Conservation (phyloP, 2,113 vertebrate species). For the Archocentrus centrarchus region DNA sequence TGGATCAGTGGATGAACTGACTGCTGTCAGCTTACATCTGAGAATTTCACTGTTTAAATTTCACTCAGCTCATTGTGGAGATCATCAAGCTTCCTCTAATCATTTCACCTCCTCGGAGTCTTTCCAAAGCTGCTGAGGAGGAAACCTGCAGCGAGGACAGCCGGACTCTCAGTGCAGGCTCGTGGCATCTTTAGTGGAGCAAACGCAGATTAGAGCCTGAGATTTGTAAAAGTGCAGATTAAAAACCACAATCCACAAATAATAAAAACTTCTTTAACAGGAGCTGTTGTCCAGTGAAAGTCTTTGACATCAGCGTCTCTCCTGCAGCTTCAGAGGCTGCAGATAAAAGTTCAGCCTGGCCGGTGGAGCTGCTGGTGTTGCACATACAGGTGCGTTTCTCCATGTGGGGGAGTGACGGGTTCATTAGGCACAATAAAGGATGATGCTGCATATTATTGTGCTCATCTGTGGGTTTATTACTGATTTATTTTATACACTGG, state of each 20-base stretch:
- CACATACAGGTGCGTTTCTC: neutral
- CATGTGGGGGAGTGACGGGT: conserved; percentile 51
- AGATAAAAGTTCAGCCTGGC: conserved; percentile 38
- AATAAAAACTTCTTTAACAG: neutral
- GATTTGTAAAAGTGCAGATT: neutral
- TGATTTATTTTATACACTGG: neutral
- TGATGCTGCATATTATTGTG: conserved; percentile 56
- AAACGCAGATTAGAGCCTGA: neutral
- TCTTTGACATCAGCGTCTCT: neutral
- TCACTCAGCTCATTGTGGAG: neutral
- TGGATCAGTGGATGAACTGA: neutral
- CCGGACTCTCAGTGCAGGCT: neutral
- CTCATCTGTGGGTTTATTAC: neutral
- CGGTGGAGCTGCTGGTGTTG: neutral
- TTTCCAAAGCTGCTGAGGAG: neutral
- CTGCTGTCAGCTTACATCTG: neutral
- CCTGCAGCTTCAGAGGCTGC: conserved; percentile 22
- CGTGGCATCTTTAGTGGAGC: neutral
- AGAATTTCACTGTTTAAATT: neutral
- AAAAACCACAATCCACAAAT: neutral
- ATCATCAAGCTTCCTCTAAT: no score
- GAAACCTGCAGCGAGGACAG: neutral
- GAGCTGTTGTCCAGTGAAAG: neutral
- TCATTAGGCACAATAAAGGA: conserved; percentile 66
- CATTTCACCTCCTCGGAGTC: neutral